Base-by-base conservation (phyloP, 2,888 invertebrate species). In the Napeogenes sylphis region DNA sequence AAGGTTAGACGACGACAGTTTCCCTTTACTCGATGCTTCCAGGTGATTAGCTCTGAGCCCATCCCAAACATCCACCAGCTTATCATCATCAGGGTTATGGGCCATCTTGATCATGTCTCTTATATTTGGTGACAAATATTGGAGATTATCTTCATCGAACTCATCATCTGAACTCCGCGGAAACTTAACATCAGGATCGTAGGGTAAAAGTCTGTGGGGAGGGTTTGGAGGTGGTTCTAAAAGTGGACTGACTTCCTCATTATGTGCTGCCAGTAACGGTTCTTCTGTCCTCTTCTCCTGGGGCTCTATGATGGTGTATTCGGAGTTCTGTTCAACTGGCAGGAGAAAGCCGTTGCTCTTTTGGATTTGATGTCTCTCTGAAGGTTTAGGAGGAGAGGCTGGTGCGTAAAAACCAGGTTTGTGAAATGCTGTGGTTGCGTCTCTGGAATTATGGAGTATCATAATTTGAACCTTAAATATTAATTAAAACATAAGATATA, bases 1-100 rank as follows among this genome's bases (percentile, higher is more conserved):
- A 58, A 93, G 84, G 64, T 93, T 92, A 0, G 94, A 91, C 1
- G 87, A 83, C 0, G 92, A 93, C 2, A 92, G 84, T 55, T 93
- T 92, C 0, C 88, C 82, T 73, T 91, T 92, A n/a, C 88, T 83
- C 0, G 89, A 79, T 33, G 73, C 71, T 68, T 87, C 73, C 72
- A 82, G 69, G 2, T 75, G 78, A 65, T 80, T 76, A 59, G 84
- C 75, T 73, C 83, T 74, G 68, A 87, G 61, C 10, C 83, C 78
- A 66, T 86, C 85, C 80, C 82, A 87, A 0, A 88, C 81, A 57
- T 89, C 87, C 56, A 89, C 78, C 60, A 88, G 61, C 59, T 82
- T 77, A 38, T 84, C 85, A 67, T 87, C 84, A 46, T 81, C 72
- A 56, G 84, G 85, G 53, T 90, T 78, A 14, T 80, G 72, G 0